These are phyloP conservation scores for Pteronotus mesoamericanus DNA, from an alignment of 2,797 vertebrate genomes.

Conservation along the genomic window DNA sequence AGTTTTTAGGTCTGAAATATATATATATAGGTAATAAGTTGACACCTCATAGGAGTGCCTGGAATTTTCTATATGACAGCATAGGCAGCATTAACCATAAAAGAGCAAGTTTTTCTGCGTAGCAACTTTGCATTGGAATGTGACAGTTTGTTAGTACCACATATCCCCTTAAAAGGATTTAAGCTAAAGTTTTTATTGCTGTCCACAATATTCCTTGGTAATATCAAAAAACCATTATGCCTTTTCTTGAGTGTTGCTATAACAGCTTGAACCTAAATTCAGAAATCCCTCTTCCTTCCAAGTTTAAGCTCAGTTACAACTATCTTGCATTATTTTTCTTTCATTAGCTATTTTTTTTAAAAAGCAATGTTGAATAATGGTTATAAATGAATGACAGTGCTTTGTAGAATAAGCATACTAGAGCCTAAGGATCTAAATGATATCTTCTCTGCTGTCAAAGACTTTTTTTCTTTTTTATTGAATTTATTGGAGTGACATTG, in stretches of 20 bases:
- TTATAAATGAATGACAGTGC: neutral
- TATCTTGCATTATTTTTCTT: neutral
- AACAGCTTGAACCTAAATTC: neutral
- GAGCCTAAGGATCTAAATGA: slow-evolving; percentile 4
- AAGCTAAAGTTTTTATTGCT: slow-evolving; percentile 6
- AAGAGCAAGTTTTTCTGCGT: neutral
- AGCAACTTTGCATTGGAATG: slow-evolving; percentile 11
- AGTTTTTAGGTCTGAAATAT: neutral
- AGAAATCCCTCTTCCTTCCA: neutral
- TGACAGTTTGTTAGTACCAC: neutral
- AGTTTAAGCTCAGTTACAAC: neutral
- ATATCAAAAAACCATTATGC: neutral
- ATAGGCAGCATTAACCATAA: neutral
- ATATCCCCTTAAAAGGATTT: slow-evolving; percentile 6
- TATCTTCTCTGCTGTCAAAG: neutral
- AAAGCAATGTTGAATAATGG: neutral
- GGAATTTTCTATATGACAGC: neutral
- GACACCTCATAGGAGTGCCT: neutral
- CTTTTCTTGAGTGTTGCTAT: neutral
- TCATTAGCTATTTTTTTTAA: slow-evolving; percentile 10
- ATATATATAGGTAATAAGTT: neutral
- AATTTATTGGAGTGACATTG: neutral
- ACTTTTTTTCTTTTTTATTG: neutral
- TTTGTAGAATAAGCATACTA: neutral
- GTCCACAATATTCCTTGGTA: neutral